phyloP scores from a whole-genome alignment of 2,797 vertebrate species.

The Kryptopterus vitreolus region DNA sequence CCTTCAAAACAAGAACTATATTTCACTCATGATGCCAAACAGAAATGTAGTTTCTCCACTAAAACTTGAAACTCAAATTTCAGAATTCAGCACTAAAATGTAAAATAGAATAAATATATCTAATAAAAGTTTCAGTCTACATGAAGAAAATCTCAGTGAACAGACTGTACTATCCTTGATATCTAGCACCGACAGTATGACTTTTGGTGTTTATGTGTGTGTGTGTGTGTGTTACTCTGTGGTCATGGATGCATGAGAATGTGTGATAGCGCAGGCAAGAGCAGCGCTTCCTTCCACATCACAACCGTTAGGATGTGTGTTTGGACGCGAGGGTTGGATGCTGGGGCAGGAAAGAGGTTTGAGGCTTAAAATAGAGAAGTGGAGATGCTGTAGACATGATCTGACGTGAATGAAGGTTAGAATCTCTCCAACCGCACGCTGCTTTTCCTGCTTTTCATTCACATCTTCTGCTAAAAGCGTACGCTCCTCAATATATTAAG shows the following conservation, averaged over 20 bases:
- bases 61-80: not conserved
- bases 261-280: slow-evolving; percentile 36
- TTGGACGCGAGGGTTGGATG: slow-evolving; percentile 45
- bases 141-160: slow-evolving; percentile 20
- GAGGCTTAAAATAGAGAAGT: slow-evolving; percentile 56
- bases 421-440: slow-evolving; percentile 45
- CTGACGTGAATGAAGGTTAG: slow-evolving; percentile 47
- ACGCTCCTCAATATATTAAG: not conserved
- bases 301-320: slow-evolving; percentile 57
- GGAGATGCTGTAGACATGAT: slow-evolving; percentile 44
- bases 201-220: slow-evolving; percentile 18
- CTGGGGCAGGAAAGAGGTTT: slow-evolving; percentile 47
- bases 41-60: not conserved
- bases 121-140: not conserved
- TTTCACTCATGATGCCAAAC: not conserved
- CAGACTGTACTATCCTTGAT: slow-evolving; percentile 4
- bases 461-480: slow-evolving; percentile 34
- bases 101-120: not conserved
- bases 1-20: not conserved
- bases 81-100: not conserved
- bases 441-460: slow-evolving; percentile 49
- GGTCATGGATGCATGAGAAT: slow-evolving; percentile 44
- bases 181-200: slow-evolving; percentile 1
- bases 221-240: slow-evolving; percentile 6
- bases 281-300: slow-evolving; percentile 54